phyloP scores from a whole-genome alignment of 2,888 invertebrate genomes.

The Laspeyria flexula region DNA sequence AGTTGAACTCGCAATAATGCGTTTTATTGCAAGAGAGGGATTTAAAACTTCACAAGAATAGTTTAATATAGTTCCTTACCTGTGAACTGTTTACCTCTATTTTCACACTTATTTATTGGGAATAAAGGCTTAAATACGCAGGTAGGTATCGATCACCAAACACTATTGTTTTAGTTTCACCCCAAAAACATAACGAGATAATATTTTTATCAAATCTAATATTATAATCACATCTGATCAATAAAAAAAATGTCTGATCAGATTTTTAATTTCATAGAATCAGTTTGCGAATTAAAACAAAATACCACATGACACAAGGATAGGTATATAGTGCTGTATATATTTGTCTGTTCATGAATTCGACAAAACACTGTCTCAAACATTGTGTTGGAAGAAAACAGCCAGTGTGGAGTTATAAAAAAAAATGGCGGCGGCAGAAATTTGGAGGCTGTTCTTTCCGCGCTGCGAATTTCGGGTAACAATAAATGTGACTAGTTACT shows the following conservation, averaged over 20 bases:
- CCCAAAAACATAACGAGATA: not conserved
- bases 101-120: constrained; percentile 13
- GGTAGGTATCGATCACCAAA: not conserved
- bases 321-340: constrained; percentile 25
- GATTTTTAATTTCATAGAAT: too few species aligned
- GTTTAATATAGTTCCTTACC: constrained; percentile 1
- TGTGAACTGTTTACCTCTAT: not conserved
- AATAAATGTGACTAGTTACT: constrained; percentile 69
- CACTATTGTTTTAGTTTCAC: not conserved
- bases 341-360: constrained; percentile 29
- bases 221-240: too few species aligned
- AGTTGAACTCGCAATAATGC: constrained; percentile 25
- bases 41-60: constrained; percentile 18
- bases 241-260: too few species aligned
- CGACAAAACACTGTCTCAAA: constrained; percentile 91
- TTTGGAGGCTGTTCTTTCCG: constrained; percentile 85
- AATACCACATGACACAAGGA: constrained; percentile 7
- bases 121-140: constrained; percentile 8
- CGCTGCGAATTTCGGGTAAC: constrained; percentile 78
- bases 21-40: constrained; percentile 27
- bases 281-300: not conserved
- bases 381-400: constrained; percentile 68
- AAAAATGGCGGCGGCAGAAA: constrained; percentile 84
- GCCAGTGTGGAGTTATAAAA: constrained; percentile 62
- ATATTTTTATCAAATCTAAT: not conserved